A percentile compares a stretch with the other conserved stretches of the same genome.
phyloP scores from a whole-genome alignment of 2,113 vertebrate species.

The Cyprinodon tularosa region DNA sequence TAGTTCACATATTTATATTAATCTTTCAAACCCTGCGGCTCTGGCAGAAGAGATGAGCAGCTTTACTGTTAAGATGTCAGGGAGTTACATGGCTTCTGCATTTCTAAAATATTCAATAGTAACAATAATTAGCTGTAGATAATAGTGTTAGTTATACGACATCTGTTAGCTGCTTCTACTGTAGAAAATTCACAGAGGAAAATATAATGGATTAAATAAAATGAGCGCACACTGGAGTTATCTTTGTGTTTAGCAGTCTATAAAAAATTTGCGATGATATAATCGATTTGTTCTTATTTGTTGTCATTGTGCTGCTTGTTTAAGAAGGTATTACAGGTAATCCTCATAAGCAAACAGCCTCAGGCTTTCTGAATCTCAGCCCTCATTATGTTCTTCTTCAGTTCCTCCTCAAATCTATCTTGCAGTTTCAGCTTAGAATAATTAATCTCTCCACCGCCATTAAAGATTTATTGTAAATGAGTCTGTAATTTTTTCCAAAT shows the following conservation, averaged over 20 bases:
- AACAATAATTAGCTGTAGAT: neutral
- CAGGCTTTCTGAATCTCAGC: neutral
- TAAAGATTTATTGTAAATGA: neutral
- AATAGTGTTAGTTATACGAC: neutral
- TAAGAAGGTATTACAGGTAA: neutral
- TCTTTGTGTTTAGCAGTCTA: neutral
- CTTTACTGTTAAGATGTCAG: neutral
- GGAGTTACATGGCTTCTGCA: neutral
- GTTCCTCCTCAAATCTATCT: neutral
- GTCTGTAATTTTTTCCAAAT: conserved; percentile 21
- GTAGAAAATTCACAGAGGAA: neutral
- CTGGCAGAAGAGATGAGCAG: too few relatives aligned
- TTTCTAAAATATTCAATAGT: neutral
- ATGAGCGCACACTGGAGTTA: neutral
- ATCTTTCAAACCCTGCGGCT: neutral
- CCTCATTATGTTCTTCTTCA: neutral
- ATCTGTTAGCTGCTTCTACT: neutral
- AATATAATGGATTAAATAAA: neutral
- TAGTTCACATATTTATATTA: neutral
- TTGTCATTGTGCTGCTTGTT: neutral
- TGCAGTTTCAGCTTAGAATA: conserved; percentile 16
- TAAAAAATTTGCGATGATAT: neutral
- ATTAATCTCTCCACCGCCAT: conserved; percentile 21
- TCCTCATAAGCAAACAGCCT: neutral
- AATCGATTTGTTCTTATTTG: neutral